Percentiles rank a stretch among this genome's conserved stretches.
Conservation (phyloP, 2,113 vertebrate species). For the Neodon shergylaensis region DNA sequence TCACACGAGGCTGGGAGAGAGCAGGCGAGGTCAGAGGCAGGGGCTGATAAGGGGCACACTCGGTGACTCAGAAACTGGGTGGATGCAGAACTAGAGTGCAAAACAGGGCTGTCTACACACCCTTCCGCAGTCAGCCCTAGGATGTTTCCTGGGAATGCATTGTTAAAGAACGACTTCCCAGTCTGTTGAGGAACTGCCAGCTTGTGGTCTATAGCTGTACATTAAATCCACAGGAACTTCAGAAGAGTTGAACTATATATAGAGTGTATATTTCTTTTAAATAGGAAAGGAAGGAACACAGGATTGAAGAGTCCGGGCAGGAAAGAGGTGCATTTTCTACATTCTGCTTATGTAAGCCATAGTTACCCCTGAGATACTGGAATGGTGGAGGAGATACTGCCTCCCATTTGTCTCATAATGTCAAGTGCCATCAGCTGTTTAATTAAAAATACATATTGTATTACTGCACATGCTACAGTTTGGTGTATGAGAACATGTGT, state of each 20-base stretch:
- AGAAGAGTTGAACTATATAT: not conserved
- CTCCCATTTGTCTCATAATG: not conserved
- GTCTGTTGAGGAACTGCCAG: not conserved
- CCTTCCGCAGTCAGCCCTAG: slow-evolving; percentile 50
- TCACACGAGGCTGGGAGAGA: not conserved
- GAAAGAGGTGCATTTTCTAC: not conserved
- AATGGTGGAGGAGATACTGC: not conserved
- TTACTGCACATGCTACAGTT: not conserved
- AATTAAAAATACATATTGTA: not conserved
- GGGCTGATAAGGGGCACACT: slow-evolving; percentile 37
- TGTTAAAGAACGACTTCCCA: slow-evolving; percentile 13
- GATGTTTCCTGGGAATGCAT: slow-evolving; percentile 61
- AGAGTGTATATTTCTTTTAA: not conserved
- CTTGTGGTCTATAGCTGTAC: not conserved
- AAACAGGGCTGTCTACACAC: not conserved
- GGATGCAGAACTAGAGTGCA: not conserved
- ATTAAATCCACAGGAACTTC: not conserved
- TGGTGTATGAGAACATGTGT: not conserved
- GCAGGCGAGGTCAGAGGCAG: not conserved
- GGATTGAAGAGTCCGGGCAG: not conserved
- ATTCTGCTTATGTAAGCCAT: not conserved
- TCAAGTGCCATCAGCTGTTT: not conserved
- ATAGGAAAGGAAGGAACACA: not conserved
- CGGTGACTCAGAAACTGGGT: slow-evolving; percentile 61
- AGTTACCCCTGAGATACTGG: not conserved